Evolutionary conservation across 2,888 invertebrate species (phyloP).

Genomic region (Euproctis similis): DNA sequence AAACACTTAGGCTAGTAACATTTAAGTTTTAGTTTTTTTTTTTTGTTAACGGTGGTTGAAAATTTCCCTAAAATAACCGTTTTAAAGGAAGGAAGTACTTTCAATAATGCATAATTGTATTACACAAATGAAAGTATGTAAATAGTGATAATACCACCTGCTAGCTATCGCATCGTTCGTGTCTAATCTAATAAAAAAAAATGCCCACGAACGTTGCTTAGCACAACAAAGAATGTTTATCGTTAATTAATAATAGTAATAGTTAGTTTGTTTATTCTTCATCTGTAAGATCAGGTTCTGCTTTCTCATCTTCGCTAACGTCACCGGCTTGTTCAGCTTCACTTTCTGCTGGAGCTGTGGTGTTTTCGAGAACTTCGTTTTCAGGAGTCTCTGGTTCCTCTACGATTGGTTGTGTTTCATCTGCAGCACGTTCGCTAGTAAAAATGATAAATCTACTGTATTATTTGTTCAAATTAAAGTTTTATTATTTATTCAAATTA

Average conservation of each 20-base stretch:
- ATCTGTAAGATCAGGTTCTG: constrained; percentile 70
- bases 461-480: too few relatives aligned
- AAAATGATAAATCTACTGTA: too few relatives aligned
- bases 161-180: constrained; percentile 51
- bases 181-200: constrained; percentile 32
- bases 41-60: constrained; percentile 47
- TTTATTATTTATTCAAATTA: too few relatives aligned
- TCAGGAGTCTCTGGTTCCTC: constrained; percentile 70
- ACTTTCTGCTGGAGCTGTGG: constrained; percentile 37
- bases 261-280: constrained; percentile 53
- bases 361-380: constrained; percentile 35
- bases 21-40: constrained; percentile 42
- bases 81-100: constrained; percentile 29
- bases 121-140: constrained; percentile 52
- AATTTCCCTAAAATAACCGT: constrained; percentile 22
- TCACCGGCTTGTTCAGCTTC: constrained; percentile 46
- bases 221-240: constrained; percentile 42
- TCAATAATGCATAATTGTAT: constrained; percentile 51
- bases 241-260: constrained; percentile 21
- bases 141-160: constrained; percentile 32
- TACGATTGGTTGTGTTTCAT: constrained; percentile 57
- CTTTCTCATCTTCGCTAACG: constrained; percentile 64
- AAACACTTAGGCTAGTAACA: constrained; percentile 56
- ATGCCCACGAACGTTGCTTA: constrained; percentile 48
- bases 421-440: constrained; percentile 48